These are phyloP conservation scores for Drosophila tropicalis DNA, from an alignment of 1,140 invertebrate genomes.

Conservation along the genomic window DNA sequence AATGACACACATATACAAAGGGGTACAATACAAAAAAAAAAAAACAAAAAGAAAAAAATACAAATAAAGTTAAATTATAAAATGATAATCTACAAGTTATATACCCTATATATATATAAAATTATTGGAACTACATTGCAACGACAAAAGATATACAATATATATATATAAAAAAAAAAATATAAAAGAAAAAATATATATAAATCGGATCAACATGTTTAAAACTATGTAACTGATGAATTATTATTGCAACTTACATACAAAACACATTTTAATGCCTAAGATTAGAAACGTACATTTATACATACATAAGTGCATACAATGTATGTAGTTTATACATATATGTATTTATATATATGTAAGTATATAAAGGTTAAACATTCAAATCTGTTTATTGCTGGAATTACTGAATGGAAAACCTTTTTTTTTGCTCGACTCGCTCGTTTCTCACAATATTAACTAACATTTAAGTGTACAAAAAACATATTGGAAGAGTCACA, in stretches of 20 bases:
- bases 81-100: conserved; percentile 51
- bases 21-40: conserved; percentile 37
- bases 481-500: conserved; percentile 46
- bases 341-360: conserved; percentile 35
- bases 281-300: conserved; percentile 58
- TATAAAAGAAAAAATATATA: background rate
- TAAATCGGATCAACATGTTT: conserved; percentile 47
- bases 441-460: conserved; percentile 51
- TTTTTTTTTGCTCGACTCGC: conserved; percentile 47
- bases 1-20: conserved; percentile 62
- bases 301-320: conserved; percentile 15
- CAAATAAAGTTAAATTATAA: conserved; percentile 16
- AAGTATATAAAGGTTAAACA: conserved; percentile 35
- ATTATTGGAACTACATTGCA: conserved; percentile 10
- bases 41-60: conserved; percentile 5
- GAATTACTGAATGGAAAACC: conserved; percentile 1
- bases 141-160: conserved; percentile 24
- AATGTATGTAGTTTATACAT: conserved; percentile 57
- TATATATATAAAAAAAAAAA: background rate
- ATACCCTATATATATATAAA: background rate
- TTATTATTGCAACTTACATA: conserved; percentile 71
- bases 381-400: conserved; percentile 43
- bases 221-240: conserved; percentile 79
- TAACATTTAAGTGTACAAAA: conserved; percentile 76
- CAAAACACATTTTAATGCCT: conserved; percentile 45